Evolutionary conservation across 2,113 vertebrate species (phyloP).

Genomic region (Holacanthus passer): DNA sequence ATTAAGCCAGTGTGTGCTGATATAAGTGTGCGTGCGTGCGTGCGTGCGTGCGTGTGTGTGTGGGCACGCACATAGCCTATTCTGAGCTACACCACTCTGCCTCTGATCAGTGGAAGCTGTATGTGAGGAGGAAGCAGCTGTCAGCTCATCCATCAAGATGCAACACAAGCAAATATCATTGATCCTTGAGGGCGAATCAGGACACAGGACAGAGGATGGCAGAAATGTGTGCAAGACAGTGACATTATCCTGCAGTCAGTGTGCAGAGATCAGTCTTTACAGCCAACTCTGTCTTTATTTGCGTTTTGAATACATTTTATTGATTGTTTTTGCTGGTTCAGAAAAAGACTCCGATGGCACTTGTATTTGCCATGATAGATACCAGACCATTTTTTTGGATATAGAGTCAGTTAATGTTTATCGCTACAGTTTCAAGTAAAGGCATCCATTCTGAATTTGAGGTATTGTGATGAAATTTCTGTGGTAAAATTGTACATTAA

Average conservation of each 20-base stretch:
- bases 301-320: neutral
- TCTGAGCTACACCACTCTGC: neutral
- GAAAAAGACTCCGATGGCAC: neutral
- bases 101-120: conserved; percentile 14
- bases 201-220: neutral
- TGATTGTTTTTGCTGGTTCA: neutral
- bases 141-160: conserved; percentile 3
- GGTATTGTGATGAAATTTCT: too few species aligned
- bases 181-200: neutral
- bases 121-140: conserved; percentile 1
- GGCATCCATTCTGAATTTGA: too few species aligned
- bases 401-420: neutral
- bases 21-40: conserved; percentile 1
- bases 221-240: neutral
- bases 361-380: neutral
- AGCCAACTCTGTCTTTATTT: neutral
- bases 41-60: conserved; percentile 12
- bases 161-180: neutral
- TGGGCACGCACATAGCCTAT: neutral
- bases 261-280: neutral
- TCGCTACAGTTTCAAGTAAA: neutral
- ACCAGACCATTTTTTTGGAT: neutral
- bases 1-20: conserved; percentile 17
- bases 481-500: neutral
- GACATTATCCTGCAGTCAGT: neutral